phyloP scores from a whole-genome alignment of 1,140 invertebrate species.

The Drosophila chauvacae region DNA sequence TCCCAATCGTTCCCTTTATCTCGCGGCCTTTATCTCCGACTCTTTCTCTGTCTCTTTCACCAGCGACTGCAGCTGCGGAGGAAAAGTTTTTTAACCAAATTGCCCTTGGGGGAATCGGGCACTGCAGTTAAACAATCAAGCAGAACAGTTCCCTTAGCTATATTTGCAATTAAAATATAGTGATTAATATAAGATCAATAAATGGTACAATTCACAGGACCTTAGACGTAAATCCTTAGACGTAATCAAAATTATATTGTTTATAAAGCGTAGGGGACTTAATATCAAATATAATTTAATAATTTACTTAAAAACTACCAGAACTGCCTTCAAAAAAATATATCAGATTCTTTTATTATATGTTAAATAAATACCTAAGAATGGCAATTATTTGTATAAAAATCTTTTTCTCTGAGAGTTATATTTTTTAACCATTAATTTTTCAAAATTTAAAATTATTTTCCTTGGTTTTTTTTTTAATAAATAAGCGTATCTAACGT shows the following conservation, averaged over 20 bases:
- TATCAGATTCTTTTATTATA: too few relatives aligned
- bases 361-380: too few relatives aligned
- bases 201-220: neutral
- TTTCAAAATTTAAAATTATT: neutral
- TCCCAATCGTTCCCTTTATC: neutral
- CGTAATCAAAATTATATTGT: neutral
- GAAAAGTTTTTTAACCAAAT: slow-evolving; percentile 60
- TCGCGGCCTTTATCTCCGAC: slow-evolving; percentile 3
- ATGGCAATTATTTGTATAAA: too few relatives aligned
- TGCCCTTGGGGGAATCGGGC: slow-evolving; percentile 30
- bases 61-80: slow-evolving; percentile 47
- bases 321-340: too few relatives aligned
- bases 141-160: neutral
- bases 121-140: slow-evolving; percentile 17
- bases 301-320: neutral
- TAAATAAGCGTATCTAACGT: neutral
- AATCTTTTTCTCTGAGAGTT: neutral
- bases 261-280: too few relatives aligned
- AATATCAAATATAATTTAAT: neutral
- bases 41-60: slow-evolving; percentile 10
- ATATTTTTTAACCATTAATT: neutral
- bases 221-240: too few relatives aligned
- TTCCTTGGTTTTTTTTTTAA: neutral
- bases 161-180: neutral
- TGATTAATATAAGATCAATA: slow-evolving; percentile 1